Percentiles rank a stretch among this genome's conserved stretches.
phyloP scores from a whole-genome alignment of 2,797 vertebrate genomes.

The Morus bassanus region DNA sequence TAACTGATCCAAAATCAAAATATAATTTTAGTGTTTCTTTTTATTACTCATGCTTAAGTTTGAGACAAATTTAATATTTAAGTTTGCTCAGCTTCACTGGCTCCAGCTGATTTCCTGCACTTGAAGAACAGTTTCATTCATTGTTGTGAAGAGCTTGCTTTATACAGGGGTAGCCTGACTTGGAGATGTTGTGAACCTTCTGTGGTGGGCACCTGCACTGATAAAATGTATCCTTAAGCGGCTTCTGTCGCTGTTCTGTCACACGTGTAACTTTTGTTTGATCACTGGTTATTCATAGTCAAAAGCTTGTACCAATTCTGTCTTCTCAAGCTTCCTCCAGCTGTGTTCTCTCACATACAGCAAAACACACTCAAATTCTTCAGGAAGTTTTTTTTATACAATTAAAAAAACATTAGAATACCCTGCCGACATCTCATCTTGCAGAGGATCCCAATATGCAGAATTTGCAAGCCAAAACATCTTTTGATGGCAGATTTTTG shows the following conservation, averaged over 20 bases:
- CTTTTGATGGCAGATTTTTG: background rate
- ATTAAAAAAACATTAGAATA: background rate
- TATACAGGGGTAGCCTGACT: background rate
- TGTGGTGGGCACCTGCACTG: background rate
- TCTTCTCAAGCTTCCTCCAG: background rate
- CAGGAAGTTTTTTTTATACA: background rate
- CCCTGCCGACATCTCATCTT: background rate
- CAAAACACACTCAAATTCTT: background rate
- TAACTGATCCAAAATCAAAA: slow-evolving; percentile 26
- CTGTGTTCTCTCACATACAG: background rate
- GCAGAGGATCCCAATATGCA: background rate
- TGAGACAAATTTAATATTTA: background rate
- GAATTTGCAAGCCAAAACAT: background rate
- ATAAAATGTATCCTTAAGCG: background rate
- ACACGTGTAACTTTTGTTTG: fast-evolving
- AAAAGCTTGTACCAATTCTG: background rate
- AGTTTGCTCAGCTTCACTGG: background rate
- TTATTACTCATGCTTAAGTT: background rate
- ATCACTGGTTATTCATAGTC: background rate
- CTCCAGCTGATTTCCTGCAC: background rate
- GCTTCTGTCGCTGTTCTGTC: background rate
- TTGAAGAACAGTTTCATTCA: background rate
- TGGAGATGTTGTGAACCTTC: background rate
- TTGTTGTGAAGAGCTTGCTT: background rate
- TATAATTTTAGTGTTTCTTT: background rate